Conservation (phyloP, 2,113 vertebrate species). For the Tursiops truncatus region DNA sequence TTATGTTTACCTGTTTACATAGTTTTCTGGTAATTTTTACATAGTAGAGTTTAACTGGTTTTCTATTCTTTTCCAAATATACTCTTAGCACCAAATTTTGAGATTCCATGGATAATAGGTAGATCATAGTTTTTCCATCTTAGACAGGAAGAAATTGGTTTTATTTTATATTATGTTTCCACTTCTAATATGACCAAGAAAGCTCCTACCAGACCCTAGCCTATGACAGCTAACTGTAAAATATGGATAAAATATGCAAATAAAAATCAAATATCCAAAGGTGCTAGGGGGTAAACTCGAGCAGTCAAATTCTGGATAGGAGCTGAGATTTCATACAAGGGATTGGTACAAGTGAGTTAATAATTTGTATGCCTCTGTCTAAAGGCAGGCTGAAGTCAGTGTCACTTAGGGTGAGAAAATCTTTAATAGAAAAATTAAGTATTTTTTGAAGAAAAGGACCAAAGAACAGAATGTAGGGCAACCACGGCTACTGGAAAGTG, state of each 20-base stretch:
- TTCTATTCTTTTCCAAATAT: conserved; percentile 10
- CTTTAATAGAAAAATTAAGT: neutral
- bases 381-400: neutral
- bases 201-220: neutral
- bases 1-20: neutral
- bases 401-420: neutral
- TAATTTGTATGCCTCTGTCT: neutral
- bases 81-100: neutral
- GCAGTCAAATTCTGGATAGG: neutral
- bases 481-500: neutral
- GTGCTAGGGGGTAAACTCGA: neutral
- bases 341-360: neutral
- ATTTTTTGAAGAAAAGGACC: neutral
- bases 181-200: neutral
- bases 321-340: neutral
- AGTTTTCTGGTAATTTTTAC: neutral
- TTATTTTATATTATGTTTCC: conserved; percentile 30
- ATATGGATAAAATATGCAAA: neutral
- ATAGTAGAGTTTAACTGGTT: neutral
- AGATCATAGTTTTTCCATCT: neutral
- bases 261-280: conserved; percentile 7
- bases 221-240: neutral
- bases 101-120: neutral
- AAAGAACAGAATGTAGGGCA: neutral
- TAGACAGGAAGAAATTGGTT: neutral